phyloP scores from a whole-genome alignment of 1,140 invertebrate species.

The Oryctes rhinoceros region DNA sequence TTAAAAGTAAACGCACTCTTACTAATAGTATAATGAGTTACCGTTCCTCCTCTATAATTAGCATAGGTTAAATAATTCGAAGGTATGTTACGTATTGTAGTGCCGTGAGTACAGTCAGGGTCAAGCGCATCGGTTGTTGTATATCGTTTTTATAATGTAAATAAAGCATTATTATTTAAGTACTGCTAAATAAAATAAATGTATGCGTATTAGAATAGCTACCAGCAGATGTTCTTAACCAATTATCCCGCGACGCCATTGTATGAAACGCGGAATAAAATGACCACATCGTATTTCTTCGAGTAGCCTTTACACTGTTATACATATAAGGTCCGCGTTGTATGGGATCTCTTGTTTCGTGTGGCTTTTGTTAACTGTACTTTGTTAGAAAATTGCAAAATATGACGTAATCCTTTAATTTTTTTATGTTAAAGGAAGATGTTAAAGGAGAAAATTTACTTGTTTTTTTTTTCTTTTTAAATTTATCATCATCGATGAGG shows the following conservation, averaged over 20 bases:
- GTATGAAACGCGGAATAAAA: no score
- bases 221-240: background rate
- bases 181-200: background rate
- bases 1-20: slow-evolving; percentile 10
- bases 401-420: no score
- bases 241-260: background rate
- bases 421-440: no score
- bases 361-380: no score
- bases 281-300: no score
- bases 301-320: no score
- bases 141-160: background rate
- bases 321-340: no score
- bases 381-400: no score
- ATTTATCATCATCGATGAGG: no score
- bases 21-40: slow-evolving; percentile 1
- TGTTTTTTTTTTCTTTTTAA: no score
- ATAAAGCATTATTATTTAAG: background rate
- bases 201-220: background rate
- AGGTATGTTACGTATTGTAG: background rate
- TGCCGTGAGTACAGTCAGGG: background rate
- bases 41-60: background rate
- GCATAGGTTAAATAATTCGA: slow-evolving; percentile 10
- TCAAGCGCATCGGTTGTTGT: slow-evolving; percentile 9
- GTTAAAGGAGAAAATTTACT: no score
- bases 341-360: no score